Conservation (phyloP, 2,113 vertebrate genomes). For the Ciconia maguari region DNA sequence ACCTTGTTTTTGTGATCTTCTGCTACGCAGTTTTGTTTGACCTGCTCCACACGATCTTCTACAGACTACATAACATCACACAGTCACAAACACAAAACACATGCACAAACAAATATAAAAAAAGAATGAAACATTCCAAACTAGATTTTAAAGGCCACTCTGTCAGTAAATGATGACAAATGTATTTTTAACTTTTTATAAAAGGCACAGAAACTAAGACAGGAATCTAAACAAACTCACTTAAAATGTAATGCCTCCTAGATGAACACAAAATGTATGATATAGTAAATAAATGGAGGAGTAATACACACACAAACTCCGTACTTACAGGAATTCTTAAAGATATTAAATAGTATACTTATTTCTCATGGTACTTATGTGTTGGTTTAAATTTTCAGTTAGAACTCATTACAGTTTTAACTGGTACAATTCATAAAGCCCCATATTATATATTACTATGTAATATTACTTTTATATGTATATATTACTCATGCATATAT, state of each 20-base stretch:
- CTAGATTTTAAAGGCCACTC: slow-evolving; percentile 71
- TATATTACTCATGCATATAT: slow-evolving; percentile 67
- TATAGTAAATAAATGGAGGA: slow-evolving; percentile 49
- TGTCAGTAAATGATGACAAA: slow-evolving; percentile 68
- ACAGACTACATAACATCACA: slow-evolving; percentile 90
- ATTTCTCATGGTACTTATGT: neutral
- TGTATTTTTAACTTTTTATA: slow-evolving; percentile 52
- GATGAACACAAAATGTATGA: slow-evolving; percentile 59
- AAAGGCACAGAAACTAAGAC: slow-evolving; percentile 59
- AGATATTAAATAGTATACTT: neutral
- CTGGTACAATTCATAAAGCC: neutral
- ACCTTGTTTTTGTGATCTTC: slow-evolving; percentile 93
- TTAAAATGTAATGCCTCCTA: slow-evolving; percentile 58
- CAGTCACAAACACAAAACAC: slow-evolving; percentile 84
- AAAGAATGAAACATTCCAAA: slow-evolving; percentile 76
- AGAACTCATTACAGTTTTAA: neutral
- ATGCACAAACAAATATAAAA: slow-evolving; percentile 88
- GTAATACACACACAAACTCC: slow-evolving; percentile 51
- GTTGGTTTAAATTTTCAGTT: slow-evolving; percentile 13
- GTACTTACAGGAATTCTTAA: slow-evolving; percentile 57
- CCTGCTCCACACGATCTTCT: slow-evolving; percentile 93
- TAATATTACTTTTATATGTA: slow-evolving; percentile 63
- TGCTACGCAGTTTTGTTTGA: slow-evolving; percentile 90
- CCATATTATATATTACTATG: slow-evolving; percentile 53
- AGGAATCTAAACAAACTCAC: slow-evolving; percentile 57